These are phyloP conservation scores for Sus cebifrons DNA, from an alignment of 2,797 vertebrate genomes.

Conservation along the genomic window DNA sequence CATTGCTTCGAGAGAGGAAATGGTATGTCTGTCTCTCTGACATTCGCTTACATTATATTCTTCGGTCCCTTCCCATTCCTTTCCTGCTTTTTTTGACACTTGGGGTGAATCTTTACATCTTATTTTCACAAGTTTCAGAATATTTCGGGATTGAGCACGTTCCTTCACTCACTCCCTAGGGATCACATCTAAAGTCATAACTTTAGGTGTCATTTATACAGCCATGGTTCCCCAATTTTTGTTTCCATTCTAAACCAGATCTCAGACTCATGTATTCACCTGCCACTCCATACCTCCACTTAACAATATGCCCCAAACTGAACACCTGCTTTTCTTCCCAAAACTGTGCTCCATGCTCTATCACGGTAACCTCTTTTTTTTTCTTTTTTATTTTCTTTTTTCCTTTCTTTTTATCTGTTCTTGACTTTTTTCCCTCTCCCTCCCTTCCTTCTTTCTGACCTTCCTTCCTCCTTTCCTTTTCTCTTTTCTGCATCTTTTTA, in stretches of 20 bases:
- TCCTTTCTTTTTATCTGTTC: too few relatives aligned
- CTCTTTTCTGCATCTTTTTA: background rate
- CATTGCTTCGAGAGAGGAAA: background rate
- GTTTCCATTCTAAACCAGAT: background rate
- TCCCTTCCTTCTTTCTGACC: too few relatives aligned
- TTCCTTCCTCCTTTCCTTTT: background rate
- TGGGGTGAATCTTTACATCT: background rate
- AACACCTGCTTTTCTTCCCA: background rate
- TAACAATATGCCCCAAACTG: background rate
- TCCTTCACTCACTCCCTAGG: background rate
- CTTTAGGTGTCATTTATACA: background rate
- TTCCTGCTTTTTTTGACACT: background rate
- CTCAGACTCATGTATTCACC: background rate
- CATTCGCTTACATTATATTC: background rate
- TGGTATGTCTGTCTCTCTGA: background rate
- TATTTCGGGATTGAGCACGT: background rate
- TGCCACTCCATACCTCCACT: background rate
- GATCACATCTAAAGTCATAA: background rate
- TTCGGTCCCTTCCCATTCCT: background rate
- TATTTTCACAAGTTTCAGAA: background rate
- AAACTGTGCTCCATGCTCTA: background rate
- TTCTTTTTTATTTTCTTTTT: background rate
- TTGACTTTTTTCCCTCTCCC: background rate
- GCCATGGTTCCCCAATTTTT: background rate
- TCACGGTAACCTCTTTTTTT: background rate